phyloP scores from a whole-genome alignment of 2,113 vertebrate species.

The Pseudopipra pipra region DNA sequence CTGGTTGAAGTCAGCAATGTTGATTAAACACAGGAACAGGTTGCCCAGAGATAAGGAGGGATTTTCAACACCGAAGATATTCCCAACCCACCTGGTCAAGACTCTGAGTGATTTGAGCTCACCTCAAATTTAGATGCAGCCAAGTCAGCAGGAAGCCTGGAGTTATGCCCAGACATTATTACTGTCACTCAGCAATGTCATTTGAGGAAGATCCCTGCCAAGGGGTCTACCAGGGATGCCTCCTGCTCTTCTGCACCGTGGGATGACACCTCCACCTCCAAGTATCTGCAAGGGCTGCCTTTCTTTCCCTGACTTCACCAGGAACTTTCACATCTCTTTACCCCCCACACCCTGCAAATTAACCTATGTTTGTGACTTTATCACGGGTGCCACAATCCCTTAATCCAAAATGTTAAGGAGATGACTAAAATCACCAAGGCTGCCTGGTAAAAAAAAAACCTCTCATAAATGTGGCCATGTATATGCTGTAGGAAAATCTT shows the following conservation, averaged over 20 bases:
- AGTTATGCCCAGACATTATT: not conserved
- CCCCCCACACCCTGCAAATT: rapidly evolving
- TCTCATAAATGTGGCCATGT: not conserved
- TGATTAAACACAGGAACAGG: not conserved
- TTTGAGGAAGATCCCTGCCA: not conserved
- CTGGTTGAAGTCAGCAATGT: not conserved
- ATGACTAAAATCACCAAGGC: not conserved
- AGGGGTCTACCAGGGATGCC: rapidly evolving
- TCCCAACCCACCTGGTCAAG: not conserved
- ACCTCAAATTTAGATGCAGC: not conserved
- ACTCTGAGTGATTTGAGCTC: not conserved
- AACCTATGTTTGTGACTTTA: not conserved
- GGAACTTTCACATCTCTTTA: not conserved
- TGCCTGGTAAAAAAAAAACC: not conserved
- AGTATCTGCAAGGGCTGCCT: not conserved
- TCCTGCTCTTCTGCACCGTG: not conserved
- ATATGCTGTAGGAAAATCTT: not conserved
- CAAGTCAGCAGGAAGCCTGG: not conserved
- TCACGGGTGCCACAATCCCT: not conserved
- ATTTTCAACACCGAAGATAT: not conserved
- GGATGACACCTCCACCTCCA: no score
- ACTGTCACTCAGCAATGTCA: not conserved
- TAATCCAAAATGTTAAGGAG: not conserved
- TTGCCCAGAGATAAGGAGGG: not conserved
- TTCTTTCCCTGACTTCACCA: not conserved